Evolutionary conservation across 2,888 invertebrate genomes (phyloP), one percentile per base, ranked within the genome.

Genomic region (Entomobrya proxima): DNA sequence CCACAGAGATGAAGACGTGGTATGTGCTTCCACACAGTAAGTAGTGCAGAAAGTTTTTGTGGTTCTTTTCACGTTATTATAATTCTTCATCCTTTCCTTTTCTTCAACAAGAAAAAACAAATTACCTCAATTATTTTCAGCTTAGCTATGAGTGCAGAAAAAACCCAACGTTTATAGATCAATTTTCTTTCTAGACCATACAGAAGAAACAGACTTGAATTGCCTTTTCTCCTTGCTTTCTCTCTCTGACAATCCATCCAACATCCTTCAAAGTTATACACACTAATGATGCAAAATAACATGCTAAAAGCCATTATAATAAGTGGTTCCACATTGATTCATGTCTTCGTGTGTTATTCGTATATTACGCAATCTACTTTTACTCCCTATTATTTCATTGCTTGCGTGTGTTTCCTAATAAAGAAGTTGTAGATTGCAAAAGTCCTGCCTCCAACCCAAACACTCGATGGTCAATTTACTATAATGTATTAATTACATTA

Each of bases 71-170:
- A 55, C 52, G 18, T 15, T 44, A 35, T 69, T 44, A 69, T 44
- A 44, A 69, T 69, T 44, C 21, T 50, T 78, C 64, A 24, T 61
- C 30, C 27, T 69, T 37, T 27, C 37, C 6, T 80, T 58, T 52
- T 21, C n/a, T 69, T 24, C 40, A 35, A 37, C 35, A 72, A 47
- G 67, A 24, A 37, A 67, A 81, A 72, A 40, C 80, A 81, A 79
- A 85, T 78, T 79, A 40, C 85, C 37, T 85, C 85, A 79, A 85
- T 85, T 85, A 85, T 85, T 80, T 85, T 85, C 75, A 61, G 64
- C 61, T 85, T 85, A 76, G 55, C 1, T 30, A 27, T 24, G 13
- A 61, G 30, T 3, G 30, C n/a, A 13, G 69, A 69, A 44, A 69
- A 44, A 69, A 69, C 44, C n/a, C 15, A 40, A 13, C 35, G 40